Evolutionary conservation across 2,113 vertebrate genomes (phyloP).

Genomic region (Pteruthius melanotis): DNA sequence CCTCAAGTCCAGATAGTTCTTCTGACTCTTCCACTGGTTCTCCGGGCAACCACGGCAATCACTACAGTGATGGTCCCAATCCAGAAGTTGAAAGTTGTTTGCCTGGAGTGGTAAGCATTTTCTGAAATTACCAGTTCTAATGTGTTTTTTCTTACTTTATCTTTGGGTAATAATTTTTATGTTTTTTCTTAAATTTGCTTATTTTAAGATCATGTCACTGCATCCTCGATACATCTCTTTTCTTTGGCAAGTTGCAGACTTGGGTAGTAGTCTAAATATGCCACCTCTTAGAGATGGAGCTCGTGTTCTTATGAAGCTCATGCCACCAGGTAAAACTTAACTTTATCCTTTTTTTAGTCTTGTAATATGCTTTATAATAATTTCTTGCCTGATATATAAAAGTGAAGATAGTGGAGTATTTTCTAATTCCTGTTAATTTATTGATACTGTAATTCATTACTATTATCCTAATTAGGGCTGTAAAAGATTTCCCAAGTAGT

Average conservation of each 20-base stretch:
- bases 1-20: slow-evolving; percentile 98
- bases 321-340: slow-evolving; percentile 89
- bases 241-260: slow-evolving; percentile 98
- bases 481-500: background rate
- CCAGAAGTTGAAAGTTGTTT: slow-evolving; percentile 98
- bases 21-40: slow-evolving; percentile 99
- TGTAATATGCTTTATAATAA: background rate
- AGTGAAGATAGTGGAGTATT: background rate
- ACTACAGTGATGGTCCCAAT: slow-evolving; percentile 97
- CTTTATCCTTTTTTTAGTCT: background rate
- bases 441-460: background rate
- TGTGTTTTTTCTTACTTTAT: background rate
- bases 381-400: background rate
- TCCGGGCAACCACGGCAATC: slow-evolving; percentile 97
- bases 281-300: slow-evolving; percentile 95
- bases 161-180: background rate
- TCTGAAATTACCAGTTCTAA: background rate
- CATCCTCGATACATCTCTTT: slow-evolving; percentile 98
- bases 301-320: slow-evolving; percentile 97
- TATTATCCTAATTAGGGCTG: background rate
- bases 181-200: background rate
- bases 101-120: slow-evolving; percentile 90
- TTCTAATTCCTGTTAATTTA: background rate
- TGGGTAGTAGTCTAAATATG: slow-evolving; percentile 97
- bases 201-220: slow-evolving; percentile 94